Conservation (phyloP, 1,140 invertebrate species). For the Thaumetopoea pityocampa region DNA sequence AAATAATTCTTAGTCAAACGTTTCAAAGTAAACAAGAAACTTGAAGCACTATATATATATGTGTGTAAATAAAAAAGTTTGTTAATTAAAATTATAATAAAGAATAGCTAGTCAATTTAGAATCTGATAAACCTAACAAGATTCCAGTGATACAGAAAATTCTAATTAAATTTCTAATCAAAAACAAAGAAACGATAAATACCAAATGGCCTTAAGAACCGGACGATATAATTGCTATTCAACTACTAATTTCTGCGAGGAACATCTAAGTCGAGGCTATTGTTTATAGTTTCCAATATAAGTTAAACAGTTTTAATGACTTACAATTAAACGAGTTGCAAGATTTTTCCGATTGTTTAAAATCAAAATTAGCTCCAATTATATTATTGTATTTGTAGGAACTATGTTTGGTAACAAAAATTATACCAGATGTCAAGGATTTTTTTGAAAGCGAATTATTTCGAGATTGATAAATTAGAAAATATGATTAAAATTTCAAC, state of each 20-base stretch:
- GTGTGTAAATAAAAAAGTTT: constrained; percentile 15
- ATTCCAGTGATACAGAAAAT: constrained; percentile 8
- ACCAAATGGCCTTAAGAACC: constrained; percentile 9
- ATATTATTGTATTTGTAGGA: too few relatives aligned
- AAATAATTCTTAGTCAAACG: constrained; percentile 13
- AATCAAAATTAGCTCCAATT: too few relatives aligned
- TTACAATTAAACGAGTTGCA: constrained; percentile 6
- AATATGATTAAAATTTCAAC: too few relatives aligned
- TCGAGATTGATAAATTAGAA: too few relatives aligned
- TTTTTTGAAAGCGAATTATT: too few relatives aligned
- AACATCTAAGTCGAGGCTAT: constrained; percentile 13
- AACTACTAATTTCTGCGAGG: constrained; percentile 14
- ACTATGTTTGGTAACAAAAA: too few relatives aligned
- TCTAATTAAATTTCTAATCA: constrained; percentile 4
- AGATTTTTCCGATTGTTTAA: too few relatives aligned
- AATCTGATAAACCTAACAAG: neutral
- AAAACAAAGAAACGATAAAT: constrained; percentile 15
- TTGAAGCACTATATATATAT: too few relatives aligned
- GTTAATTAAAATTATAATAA: too few relatives aligned
- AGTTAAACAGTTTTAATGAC: constrained; percentile 12
- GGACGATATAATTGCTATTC: constrained; percentile 16
- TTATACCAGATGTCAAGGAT: too few relatives aligned
- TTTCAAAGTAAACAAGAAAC: too few relatives aligned
- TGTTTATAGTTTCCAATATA: constrained; percentile 15
- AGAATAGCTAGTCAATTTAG: too few relatives aligned